Percentiles rank a stretch among this genome's conserved stretches.
phyloP scores from a whole-genome alignment of 2,888 invertebrate genomes.

The Hydriomena furcata region DNA sequence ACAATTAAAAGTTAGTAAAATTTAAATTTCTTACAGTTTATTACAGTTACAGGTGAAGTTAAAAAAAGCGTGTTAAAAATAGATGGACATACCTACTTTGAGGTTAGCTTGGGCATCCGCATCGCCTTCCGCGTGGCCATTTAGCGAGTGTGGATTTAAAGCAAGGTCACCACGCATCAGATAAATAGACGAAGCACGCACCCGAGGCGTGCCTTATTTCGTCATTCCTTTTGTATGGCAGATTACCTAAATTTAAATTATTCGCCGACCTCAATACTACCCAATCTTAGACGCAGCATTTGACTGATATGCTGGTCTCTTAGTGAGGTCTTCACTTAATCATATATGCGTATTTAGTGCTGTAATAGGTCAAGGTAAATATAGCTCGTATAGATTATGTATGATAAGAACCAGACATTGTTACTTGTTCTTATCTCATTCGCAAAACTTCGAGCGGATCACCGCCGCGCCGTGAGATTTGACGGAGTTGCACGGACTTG shows the following conservation, averaged over 20 bases:
- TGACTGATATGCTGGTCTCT: neutral
- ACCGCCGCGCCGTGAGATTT: slow-evolving; percentile 27
- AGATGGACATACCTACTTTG: slow-evolving; percentile 16
- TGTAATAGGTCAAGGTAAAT: slow-evolving; percentile 68
- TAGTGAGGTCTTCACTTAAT: slow-evolving; percentile 22
- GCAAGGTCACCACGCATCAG: slow-evolving; percentile 58
- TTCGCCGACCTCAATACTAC: slow-evolving; percentile 41
- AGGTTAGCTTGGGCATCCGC: slow-evolving; percentile 38
- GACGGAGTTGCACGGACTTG: slow-evolving; percentile 43
- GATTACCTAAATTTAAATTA: slow-evolving; percentile 42
- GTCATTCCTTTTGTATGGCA: slow-evolving; percentile 30
- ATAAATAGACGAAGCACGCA: slow-evolving; percentile 51
- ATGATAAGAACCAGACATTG: slow-evolving; percentile 50
- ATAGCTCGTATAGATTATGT: slow-evolving; percentile 49
- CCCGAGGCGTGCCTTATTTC: slow-evolving; percentile 44
- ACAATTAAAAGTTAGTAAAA: too few species aligned
- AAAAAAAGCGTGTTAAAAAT: too few species aligned
- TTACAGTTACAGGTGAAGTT: too few species aligned
- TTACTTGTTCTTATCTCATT: slow-evolving; percentile 48
- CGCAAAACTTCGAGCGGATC: slow-evolving; percentile 38
- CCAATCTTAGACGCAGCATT: slow-evolving; percentile 29
- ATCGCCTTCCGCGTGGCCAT: slow-evolving; percentile 56
- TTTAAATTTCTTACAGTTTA: too few species aligned
- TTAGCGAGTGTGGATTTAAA: slow-evolving; percentile 51
- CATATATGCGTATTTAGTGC: slow-evolving; percentile 59